These are phyloP conservation scores for Lytechinus pictus DNA, from an alignment of 35 echinoderm and acorn worm genomes.

Conservation along the genomic window DNA sequence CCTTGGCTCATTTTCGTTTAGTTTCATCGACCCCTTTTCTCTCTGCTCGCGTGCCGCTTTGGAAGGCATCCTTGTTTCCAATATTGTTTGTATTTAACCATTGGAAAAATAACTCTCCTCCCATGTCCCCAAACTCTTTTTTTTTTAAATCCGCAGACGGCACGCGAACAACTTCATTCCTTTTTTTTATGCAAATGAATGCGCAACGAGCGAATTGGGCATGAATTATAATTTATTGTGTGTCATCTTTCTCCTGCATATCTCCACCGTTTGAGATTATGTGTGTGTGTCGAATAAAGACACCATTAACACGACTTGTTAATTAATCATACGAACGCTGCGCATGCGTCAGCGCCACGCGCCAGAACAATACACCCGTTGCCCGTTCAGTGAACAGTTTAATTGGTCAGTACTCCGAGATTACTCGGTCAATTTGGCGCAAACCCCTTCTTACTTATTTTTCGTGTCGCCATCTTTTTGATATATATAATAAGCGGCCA, in stretches of 20 bases:
- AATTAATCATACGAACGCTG: constrained; percentile 23
- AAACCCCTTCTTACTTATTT: not conserved
- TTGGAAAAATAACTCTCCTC: not conserved
- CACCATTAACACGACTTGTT: not conserved
- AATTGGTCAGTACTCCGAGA: not conserved
- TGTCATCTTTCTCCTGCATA: not conserved
- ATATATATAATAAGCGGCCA: not conserved
- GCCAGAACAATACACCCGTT: not conserved
- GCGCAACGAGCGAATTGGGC: constrained; percentile 9
- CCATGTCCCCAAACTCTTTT: not conserved
- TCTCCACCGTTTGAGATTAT: not conserved
- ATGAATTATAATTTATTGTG: not conserved
- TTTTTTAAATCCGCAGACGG: not conserved
- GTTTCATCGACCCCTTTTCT: not conserved
- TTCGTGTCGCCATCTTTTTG: not conserved
- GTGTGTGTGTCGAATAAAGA: not conserved
- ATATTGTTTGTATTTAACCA: constrained; percentile 31
- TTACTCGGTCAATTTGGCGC: constrained; percentile 42
- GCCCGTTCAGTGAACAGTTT: not conserved
- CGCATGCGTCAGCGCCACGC: constrained; percentile 47
- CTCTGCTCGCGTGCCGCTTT: not conserved
- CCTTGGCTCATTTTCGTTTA: constrained; percentile 27
- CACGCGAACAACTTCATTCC: not conserved
- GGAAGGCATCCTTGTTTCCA: not conserved
- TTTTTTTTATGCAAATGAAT: constrained; percentile 43